Conservation (phyloP, 2,113 vertebrate genomes). For the Maylandia zebra region DNA sequence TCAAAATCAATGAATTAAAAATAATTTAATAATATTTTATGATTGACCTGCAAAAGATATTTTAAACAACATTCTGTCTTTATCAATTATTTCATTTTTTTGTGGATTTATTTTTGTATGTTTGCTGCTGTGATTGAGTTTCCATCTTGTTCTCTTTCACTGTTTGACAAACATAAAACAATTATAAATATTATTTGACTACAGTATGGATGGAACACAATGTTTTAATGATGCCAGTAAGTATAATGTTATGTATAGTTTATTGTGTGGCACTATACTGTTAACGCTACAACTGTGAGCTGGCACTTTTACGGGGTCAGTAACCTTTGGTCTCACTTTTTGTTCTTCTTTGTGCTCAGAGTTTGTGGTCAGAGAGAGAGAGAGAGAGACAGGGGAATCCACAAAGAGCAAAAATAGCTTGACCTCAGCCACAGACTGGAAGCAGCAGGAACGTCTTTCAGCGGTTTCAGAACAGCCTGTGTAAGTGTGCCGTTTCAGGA, state of each 20-base stretch:
- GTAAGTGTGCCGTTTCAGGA: accelerated
- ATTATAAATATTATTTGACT: neutral
- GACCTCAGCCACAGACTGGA: neutral
- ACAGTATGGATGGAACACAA: accelerated
- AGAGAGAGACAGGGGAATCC: no score
- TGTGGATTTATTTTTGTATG: neutral
- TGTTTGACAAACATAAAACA: neutral
- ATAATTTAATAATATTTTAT: accelerated
- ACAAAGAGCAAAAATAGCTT: neutral
- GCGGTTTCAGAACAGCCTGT: accelerated
- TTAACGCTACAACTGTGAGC: neutral
- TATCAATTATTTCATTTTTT: neutral
- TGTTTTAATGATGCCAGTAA: neutral
- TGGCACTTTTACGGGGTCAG: accelerated
- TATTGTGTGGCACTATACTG: accelerated
- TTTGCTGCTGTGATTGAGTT: neutral
- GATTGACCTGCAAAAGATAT: accelerated
- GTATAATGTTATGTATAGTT: accelerated
- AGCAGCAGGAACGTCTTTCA: neutral
- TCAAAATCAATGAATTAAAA: accelerated
- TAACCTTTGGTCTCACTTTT: neutral
- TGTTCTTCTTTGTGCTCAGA: neutral
- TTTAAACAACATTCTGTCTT: neutral
- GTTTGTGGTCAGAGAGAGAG: accelerated
- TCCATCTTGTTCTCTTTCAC: neutral